A percentile compares a stretch with the other conserved stretches of the same genome.
phyloP scores from a whole-genome alignment of 2,888 invertebrate genomes.

The Drosophila koepferae region DNA sequence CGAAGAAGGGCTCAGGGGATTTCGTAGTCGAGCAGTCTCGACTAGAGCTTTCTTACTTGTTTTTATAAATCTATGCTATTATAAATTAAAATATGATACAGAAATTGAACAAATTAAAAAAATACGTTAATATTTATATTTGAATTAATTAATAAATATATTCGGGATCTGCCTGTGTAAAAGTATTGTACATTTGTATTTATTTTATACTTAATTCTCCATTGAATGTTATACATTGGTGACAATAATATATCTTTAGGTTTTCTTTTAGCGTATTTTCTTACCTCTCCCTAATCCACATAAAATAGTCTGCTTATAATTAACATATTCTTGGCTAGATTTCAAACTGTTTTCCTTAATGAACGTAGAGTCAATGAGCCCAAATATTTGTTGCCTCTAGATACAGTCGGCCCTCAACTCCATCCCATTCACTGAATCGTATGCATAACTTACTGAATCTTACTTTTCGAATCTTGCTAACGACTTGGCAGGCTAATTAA shows the following conservation, averaged over 20 bases:
- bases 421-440: slow-evolving; percentile 28
- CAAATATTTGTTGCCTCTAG: slow-evolving; percentile 26
- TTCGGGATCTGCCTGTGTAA: no score
- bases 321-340: slow-evolving; percentile 8
- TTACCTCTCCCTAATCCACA: neutral
- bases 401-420: slow-evolving; percentile 7
- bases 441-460: slow-evolving; percentile 65
- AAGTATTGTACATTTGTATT: no score
- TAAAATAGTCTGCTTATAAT: neutral
- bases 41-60: no score
- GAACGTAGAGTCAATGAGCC: slow-evolving; percentile 15
- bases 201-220: no score
- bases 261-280: neutral
- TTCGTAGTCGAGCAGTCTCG: no score
- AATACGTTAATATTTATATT: no score
- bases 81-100: no score
- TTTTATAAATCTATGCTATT: no score
- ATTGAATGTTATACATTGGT: no score
- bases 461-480: slow-evolving; percentile 73
- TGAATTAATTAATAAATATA: no score
- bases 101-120: no score
- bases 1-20: no score
- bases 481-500: slow-evolving; percentile 76
- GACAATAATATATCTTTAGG: neutral
- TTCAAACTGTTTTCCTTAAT: neutral